Conservation (phyloP, 2,797 vertebrate genomes). For the Syngnathus rostellatus region DNA sequence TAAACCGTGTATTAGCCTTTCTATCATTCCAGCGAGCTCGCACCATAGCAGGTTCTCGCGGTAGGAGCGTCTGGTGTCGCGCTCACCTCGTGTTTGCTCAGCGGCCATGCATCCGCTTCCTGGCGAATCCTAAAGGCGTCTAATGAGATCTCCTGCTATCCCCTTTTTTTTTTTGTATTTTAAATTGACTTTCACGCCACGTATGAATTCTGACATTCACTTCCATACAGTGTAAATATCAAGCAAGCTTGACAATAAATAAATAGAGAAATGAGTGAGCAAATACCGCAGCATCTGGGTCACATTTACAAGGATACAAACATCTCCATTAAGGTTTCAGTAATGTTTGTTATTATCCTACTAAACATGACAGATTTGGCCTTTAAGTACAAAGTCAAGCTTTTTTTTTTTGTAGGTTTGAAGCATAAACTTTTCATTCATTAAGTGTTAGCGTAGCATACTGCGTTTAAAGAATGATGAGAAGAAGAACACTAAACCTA, state of each 20-base stretch:
- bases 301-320: constrained; percentile 34
- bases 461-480: not conserved
- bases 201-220: constrained; percentile 51
- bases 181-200: constrained; percentile 29
- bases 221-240: constrained; percentile 58
- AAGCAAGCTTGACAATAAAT: constrained; percentile 54
- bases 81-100: constrained; percentile 23
- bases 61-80: constrained; percentile 17
- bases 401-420: not conserved
- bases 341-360: constrained; percentile 23
- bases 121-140: constrained; percentile 6
- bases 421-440: not conserved
- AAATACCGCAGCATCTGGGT: constrained; percentile 49
- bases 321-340: constrained; percentile 34
- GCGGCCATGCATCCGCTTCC: constrained; percentile 10
- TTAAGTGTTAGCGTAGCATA: not conserved
- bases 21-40: constrained; percentile 38
- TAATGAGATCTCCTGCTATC: constrained; percentile 3
- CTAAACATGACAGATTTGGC: constrained; percentile 26
- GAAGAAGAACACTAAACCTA: too few species aligned
- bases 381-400: constrained; percentile 6
- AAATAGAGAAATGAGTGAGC: constrained; percentile 45
- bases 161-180: constrained; percentile 14
- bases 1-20: constrained; percentile 50
- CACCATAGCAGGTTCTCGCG: constrained; percentile 27